Conservation (phyloP, 2,113 vertebrate species). For the Platycercus adscitus region DNA sequence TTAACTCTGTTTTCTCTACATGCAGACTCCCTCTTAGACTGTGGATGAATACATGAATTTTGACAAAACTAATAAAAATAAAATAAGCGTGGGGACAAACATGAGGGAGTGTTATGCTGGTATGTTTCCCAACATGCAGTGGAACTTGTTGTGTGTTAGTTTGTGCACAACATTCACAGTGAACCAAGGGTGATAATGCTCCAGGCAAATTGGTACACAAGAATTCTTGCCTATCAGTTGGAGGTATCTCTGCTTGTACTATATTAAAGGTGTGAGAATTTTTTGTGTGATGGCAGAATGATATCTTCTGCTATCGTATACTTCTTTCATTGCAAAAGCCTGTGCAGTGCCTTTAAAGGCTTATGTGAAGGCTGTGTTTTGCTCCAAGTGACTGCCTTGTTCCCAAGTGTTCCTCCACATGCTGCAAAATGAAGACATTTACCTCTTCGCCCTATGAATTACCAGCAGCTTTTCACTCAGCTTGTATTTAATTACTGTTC, state of each 20-base stretch:
- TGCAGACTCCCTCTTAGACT: not conserved
- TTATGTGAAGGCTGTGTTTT: not conserved
- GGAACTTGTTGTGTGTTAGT: not conserved
- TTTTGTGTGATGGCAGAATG: not conserved
- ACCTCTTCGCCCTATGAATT: not conserved
- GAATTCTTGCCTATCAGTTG: not conserved
- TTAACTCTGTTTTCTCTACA: not conserved
- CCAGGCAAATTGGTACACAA: not conserved
- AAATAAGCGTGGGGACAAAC: not conserved
- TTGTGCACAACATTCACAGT: not conserved
- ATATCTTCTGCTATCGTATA: not conserved
- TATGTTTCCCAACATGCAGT: not conserved
- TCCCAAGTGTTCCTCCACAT: not conserved
- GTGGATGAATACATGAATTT: not conserved
- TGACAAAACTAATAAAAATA: not conserved
- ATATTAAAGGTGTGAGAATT: not conserved
- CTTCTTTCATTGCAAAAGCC: not conserved
- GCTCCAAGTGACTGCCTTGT: not conserved
- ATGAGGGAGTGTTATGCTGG: not conserved
- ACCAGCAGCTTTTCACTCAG: not conserved
- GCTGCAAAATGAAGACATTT: slow-evolving; percentile 30
- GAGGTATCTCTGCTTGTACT: not conserved
- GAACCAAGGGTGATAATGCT: not conserved
- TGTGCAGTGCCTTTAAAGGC: not conserved
- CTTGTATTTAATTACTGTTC: slow-evolving; percentile 58